A percentile compares a stretch with the other conserved stretches of the same genome.
phyloP scores from a whole-genome alignment of 2,797 vertebrate genomes.

The Chiropotes sagulatus region DNA sequence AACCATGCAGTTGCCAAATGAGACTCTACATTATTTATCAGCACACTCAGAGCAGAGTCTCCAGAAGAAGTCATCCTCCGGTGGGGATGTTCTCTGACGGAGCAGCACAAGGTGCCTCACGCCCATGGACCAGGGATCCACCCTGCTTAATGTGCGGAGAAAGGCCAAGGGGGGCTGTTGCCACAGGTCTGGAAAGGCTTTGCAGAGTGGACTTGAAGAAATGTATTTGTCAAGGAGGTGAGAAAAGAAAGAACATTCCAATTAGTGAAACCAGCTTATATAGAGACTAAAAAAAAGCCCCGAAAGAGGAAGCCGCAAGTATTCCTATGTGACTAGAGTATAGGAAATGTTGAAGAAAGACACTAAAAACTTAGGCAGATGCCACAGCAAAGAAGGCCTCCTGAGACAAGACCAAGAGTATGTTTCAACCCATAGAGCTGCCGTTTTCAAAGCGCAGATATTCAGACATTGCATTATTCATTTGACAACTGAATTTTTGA shows the following conservation, averaged over 20 bases:
- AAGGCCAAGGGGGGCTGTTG: too few species aligned
- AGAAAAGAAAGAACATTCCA: not conserved
- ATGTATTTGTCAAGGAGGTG: not conserved
- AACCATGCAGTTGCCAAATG: not conserved
- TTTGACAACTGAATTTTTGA: not conserved
- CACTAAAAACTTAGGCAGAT: not conserved
- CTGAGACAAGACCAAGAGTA: not conserved
- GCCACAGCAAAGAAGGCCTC: not conserved
- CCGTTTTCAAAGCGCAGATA: not conserved
- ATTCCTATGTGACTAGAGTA: not conserved
- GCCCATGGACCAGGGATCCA: not conserved
- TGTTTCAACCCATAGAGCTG: not conserved
- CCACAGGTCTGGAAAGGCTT: not conserved
- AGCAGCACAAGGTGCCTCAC: not conserved
- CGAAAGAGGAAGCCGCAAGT: not conserved
- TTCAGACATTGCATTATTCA: not conserved
- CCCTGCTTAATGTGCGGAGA: not conserved
- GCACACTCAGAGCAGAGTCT: not conserved
- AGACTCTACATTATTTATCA: not conserved
- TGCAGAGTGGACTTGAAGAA: not conserved
- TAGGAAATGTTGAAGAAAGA: not conserved
- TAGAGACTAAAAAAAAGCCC: not conserved
- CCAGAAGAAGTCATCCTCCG: not conserved
- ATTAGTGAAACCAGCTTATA: not conserved
- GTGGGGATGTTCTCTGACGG: not conserved